Base-by-base conservation (phyloP, 2,113 vertebrate species). In the Gopherus evgoodei region DNA sequence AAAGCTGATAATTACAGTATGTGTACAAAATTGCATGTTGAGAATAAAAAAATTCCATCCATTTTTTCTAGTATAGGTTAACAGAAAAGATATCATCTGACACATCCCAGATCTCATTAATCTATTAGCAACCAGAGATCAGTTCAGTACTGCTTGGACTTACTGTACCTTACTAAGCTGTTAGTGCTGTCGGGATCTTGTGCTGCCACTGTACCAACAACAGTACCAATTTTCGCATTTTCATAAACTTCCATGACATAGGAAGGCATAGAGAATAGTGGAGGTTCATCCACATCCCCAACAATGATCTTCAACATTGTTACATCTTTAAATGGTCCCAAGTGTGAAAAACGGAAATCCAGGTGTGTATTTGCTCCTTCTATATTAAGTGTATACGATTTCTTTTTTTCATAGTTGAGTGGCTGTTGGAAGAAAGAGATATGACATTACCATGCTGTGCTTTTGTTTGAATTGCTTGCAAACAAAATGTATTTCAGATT, bases 381-480 rank as follows among this genome's bases (percentile, higher is more conserved):
- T 35, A 99, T 99, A 97, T 99, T 99, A 81, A 99, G 98, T 2
- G 98, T 99, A 89, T 99, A 99, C 4, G 98, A 98, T 96, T 99
- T 99, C 98, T 99, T 99, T 91, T 99, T 99, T 97, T 99, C 99
- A 72, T 99, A 99, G 97, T 99, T 99, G 94, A 99, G 98, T 6
- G 99, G 99, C 99, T 99, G 98, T 94, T 83, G 95, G 93, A 47
- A 89, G 69, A 96, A 96, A 94, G n/a, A 54, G 47, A 95, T 22
- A 50, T 27, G 56, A 96, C 42, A 96, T 72, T 95, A 86, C 2
- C 35, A 83, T 82, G 87, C 80, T 93, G 38, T 93, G 65, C 56
- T 21, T 79, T 24, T 6, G 0, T 72, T 93, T 83, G 86, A 42
- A 9, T 52, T 93, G 29, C 12, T 80, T 87, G 14, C 12, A 97